Evolutionary conservation across 1,140 invertebrate genomes (phyloP), one percentile per base, ranked within the genome.

Genomic region (Drosophila chauvacae): DNA sequence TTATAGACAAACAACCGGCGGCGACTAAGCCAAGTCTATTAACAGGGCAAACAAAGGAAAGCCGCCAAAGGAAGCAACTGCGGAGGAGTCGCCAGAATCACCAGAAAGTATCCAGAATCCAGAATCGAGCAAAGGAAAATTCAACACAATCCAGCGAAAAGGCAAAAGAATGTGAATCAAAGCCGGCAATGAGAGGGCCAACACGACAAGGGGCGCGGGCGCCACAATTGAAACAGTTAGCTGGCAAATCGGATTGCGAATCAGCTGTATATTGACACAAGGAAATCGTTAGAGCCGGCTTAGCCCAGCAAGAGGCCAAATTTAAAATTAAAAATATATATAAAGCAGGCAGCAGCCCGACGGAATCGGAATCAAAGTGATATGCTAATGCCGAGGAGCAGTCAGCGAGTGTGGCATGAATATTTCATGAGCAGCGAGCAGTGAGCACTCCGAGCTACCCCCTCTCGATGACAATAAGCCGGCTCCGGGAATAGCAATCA

Each of bases 231-330:
- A 84, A 75, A 68, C 80, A 80, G 85, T 87, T 87, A 66, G 84
- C 60, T 53, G 66, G 59, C 58, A 87, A 90, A 90, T 88, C 85
- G 81, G 85, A 90, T 90, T 90, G 70, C 48, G 78, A 90, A 77
- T 90, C 85, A 72, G 71, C 65, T 72, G 73, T 90, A 90, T 90
- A 90, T 90, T 90, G 86, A 90, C 86, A 90, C 76, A 90, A 80
- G 86, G 86, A 90, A 90, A 90, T 86, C 86, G 86, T 90, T 86
- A 90, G 53, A 55, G 82, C 81, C 87, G 79, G 86, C 81, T 90
- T 82, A 90, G 81, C 65, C 35, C 59, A n/a, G 66, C 76, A 65
- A 58, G 55, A 59, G 60, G 47, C n/a, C 58, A 70, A 51, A 88
- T 90, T 88, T 88, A 80, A 88, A 87, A 88, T 88, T 88, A 86